A percentile compares a stretch with the other conserved stretches of the same genome.
These are phyloP conservation scores for Mycalesis mineus DNA, from an alignment of 2,888 invertebrate genomes.

Conservation along the genomic window DNA sequence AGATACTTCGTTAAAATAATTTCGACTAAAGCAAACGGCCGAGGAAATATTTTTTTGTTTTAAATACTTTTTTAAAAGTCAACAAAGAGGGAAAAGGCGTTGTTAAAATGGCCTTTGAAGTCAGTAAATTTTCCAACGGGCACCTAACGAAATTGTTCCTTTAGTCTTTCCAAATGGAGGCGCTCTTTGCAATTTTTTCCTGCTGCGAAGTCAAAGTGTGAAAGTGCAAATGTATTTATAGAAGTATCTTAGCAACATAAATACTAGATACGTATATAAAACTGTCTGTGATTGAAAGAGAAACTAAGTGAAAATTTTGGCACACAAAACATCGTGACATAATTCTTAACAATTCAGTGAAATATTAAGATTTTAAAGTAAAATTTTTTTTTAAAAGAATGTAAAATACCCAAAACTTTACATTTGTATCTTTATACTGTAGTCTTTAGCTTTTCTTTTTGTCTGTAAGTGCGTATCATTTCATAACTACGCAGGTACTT, in stretches of 20 bases:
- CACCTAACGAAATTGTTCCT: slow-evolving; percentile 74
- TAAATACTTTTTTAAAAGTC: slow-evolving; percentile 58
- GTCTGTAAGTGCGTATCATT: too few relatives aligned
- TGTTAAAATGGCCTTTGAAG: slow-evolving; percentile 72
- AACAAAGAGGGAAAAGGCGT: slow-evolving; percentile 62
- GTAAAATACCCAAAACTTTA: too few relatives aligned
- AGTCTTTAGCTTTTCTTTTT: too few relatives aligned
- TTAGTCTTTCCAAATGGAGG: slow-evolving; percentile 67
- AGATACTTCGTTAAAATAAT: slow-evolving; percentile 27
- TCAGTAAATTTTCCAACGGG: slow-evolving; percentile 66
- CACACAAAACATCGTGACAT: too few relatives aligned
- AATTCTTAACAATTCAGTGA: too few relatives aligned
- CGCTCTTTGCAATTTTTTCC: slow-evolving; percentile 59
- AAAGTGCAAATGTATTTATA: slow-evolving; percentile 10
- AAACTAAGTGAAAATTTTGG: too few relatives aligned
- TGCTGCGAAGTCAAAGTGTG: slow-evolving; percentile 30
- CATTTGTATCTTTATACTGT: too few relatives aligned
- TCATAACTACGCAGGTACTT: too few relatives aligned
- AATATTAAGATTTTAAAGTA: too few relatives aligned
- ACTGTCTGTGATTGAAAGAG: too few relatives aligned
- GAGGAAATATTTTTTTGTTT: slow-evolving; percentile 38
- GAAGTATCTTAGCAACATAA: background rate
- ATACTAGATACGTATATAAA: background rate
- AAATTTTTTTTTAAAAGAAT: too few relatives aligned
- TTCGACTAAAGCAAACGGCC: slow-evolving; percentile 23